Evolutionary conservation across 2,888 invertebrate genomes (phyloP), one percentile per base, ranked within the genome.

Genomic region (Drosophila colorata): DNA sequence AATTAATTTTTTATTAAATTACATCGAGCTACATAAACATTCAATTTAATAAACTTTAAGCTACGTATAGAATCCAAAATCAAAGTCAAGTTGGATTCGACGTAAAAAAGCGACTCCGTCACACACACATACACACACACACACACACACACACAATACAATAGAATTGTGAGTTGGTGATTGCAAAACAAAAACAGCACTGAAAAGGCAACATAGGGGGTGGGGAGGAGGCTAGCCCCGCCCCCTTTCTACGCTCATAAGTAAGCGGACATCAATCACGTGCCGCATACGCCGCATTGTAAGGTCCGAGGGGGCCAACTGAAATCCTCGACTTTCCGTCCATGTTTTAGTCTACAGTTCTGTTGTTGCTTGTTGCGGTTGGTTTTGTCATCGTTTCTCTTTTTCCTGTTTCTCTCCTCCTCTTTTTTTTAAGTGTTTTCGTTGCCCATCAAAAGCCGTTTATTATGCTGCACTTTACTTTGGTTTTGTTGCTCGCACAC

Each of bases 371-470:
- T 52, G 25, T 66, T 71, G 77, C 52, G 77, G 74, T 60, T 70
- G 52, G 14, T 43, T 35, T 14, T 58, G 64, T 44, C 58, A 44
- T 75, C 38, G 49, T 33, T 28, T 9, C 28, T 28, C 56, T 44
- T 44, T 46, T 61, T 31, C 31, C 9, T 13, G 8, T 31, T 2
- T 33, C n/a, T 31, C 25, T 31, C 18, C 53, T n/a, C 16, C 11
- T 23, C 20, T 57, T 64, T 44, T 49, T 68, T 56, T 78, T 81
- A 68, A 74, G 80, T 70, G 70, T 59, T 71, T 74, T 68, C 40
- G 59, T 51, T 68, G 74, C 61, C 80, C 74, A 82, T 83, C 84
- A 83, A 87, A 82, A 71, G 87, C 66, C 81, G 82, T 82, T 87
- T 82, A 84, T 87, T 82, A 75, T 84, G 84, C 74, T 80, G 70